phyloP scores from a whole-genome alignment of 2,113 vertebrate genomes.

The Bothrops jararaca region DNA sequence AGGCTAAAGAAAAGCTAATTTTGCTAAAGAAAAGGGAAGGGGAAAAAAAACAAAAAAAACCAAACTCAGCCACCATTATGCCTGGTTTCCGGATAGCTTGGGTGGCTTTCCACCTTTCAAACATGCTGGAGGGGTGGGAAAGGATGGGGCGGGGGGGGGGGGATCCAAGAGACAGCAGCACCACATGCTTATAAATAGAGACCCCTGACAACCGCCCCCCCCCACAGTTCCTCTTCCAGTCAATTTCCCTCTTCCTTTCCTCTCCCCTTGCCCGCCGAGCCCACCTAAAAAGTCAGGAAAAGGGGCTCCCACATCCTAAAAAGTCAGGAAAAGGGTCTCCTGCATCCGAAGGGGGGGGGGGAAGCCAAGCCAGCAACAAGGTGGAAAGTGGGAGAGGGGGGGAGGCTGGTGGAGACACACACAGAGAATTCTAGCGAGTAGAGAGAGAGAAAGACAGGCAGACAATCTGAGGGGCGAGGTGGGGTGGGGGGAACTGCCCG shows the following conservation, averaged over 20 bases:
- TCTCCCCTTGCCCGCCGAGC: constrained; percentile 43
- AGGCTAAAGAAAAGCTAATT: constrained; percentile 32
- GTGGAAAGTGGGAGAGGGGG: background rate
- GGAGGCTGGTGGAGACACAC: constrained; percentile 20
- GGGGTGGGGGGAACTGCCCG: background rate
- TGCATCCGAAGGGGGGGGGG: constrained; percentile 9
- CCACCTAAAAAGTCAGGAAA: constrained; percentile 18
- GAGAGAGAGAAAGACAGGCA: background rate
- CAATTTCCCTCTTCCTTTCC: background rate
- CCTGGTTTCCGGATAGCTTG: background rate
- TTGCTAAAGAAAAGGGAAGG: background rate
- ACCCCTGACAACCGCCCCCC: constrained; percentile 22
- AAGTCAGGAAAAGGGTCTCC: constrained; percentile 53
- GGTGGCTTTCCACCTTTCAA: too few relatives aligned
- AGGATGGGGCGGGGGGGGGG: background rate
- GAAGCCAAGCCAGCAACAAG: background rate
- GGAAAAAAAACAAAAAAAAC: background rate
- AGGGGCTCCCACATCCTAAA: too few relatives aligned
- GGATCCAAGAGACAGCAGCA: constrained; percentile 37
- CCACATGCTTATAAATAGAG: constrained; percentile 47
- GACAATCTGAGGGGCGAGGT: background rate
- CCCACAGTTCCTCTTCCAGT: background rate
- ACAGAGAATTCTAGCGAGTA: constrained; percentile 25
- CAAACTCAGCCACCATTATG: background rate
- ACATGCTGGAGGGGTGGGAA: too few relatives aligned